Evolutionary conservation across 2,888 invertebrate genomes (phyloP), one percentile per base, ranked within the genome.

Genomic region (Cataglyphis cursor): DNA sequence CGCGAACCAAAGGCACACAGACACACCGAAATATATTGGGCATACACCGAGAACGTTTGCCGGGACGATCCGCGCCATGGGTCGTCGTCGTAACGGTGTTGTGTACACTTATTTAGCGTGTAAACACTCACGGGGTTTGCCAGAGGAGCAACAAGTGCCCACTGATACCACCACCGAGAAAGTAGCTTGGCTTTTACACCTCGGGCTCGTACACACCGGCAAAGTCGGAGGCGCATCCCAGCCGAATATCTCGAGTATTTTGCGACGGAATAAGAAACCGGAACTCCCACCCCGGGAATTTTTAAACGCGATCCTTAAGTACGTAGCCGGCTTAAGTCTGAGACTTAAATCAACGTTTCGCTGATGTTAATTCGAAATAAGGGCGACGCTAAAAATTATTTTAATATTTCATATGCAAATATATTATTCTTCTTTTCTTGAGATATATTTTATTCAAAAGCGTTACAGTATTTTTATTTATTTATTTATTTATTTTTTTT

Each of bases 131-230:
- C 90, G 88, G 90, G 88, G 92, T 92, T 91, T 92, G 92, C 92
- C 91, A 90, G 91, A 89, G 89, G 90, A 93, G 92, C 93, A 94
- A 93, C 93, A 93, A 92, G 93, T 93, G 93, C 93, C 85, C 83
- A 85, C 84, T 80, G 88, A 76, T 89, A 83, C 83, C 18, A 81
- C 83, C 10, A 80, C 66, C 75, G 82, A 62, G 78, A 51, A 51
- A 70, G 75, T 83, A 73, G 78, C 85, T 51, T 83, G 73, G 88
- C 82, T 87, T 87, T 85, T 87, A 83, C 87, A 88, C 57, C 85
- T 78, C 83, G 24, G 24, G 80, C 83, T 44, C 70, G 70, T 78
- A 59, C 59, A 70, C 75, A 80, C 64, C 51, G 54, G 80, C 31
- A 65, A 44, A 80, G 81, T 68, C 83, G 82, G 65, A 81, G 81